Conservation (phyloP, 92 coral and sea anemone species). For the Epizoanthus scotinus region DNA sequence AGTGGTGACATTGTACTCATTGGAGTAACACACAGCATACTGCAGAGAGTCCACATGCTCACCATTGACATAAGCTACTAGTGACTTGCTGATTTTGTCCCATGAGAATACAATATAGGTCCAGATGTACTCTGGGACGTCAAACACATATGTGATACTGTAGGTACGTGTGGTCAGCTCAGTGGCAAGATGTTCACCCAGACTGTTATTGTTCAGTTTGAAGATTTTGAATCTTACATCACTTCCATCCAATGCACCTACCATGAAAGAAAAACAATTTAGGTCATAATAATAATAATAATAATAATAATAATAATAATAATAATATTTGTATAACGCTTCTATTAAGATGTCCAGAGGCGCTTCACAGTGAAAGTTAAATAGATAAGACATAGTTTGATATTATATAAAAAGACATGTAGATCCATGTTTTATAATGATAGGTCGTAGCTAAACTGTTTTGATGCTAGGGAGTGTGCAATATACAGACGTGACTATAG, state of each 20-base stretch:
- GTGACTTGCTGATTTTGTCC: background rate
- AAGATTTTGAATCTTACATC: constrained; percentile 13
- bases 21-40: constrained; percentile 10
- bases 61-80: constrained; percentile 6
- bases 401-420: too few species aligned
- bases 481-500: too few species aligned
- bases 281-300: too few species aligned
- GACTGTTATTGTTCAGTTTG: background rate
- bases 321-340: too few species aligned
- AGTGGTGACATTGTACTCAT: background rate
- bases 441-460: too few species aligned
- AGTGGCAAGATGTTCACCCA: background rate
- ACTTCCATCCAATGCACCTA: background rate
- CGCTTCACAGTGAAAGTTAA: too few species aligned
- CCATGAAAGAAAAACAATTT: background rate
- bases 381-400: too few species aligned
- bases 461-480: too few species aligned
- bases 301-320: too few species aligned
- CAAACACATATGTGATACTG: background rate
- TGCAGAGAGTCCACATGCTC: background rate
- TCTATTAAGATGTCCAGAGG: too few species aligned
- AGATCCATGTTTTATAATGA: too few species aligned
- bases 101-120: constrained; percentile 10
- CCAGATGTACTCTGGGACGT: constrained; percentile 17
- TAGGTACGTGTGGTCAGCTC: background rate